Percentiles rank a stretch among this genome's conserved stretches.
Conservation (phyloP, 2,888 invertebrate genomes). For the Ormyrus thymus region DNA sequence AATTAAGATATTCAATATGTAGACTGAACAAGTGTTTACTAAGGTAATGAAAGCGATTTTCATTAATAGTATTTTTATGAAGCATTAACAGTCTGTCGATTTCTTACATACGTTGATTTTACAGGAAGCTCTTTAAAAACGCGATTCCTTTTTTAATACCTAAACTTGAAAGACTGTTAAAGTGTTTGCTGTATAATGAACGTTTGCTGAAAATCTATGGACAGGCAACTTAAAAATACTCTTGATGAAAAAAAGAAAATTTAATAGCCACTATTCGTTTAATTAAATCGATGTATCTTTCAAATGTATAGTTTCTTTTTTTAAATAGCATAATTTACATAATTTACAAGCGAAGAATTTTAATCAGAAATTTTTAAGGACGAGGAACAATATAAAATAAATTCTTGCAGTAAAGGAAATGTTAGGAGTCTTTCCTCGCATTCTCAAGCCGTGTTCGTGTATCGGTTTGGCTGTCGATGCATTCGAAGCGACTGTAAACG, state of each 20-base stretch:
- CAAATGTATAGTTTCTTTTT: slow-evolving; percentile 34
- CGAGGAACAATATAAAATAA: slow-evolving; percentile 20
- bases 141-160: slow-evolving; percentile 53
- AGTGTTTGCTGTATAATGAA: slow-evolving; percentile 45
- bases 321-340: slow-evolving; percentile 36
- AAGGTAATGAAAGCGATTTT: slow-evolving; percentile 39
- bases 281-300: slow-evolving; percentile 24
- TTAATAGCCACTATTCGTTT: slow-evolving; percentile 39
- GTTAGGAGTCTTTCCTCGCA: slow-evolving; percentile 50
- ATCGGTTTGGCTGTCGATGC: slow-evolving; percentile 52
- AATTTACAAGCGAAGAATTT: slow-evolving; percentile 42
- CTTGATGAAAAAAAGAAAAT: slow-evolving; percentile 18
- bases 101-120: slow-evolving; percentile 32
- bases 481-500: slow-evolving; percentile 44
- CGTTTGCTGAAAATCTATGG: slow-evolving; percentile 31
- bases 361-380: slow-evolving; percentile 26
- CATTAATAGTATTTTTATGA: slow-evolving; percentile 38
- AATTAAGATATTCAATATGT: slow-evolving; percentile 48
- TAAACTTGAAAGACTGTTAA: slow-evolving; percentile 53
- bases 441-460: slow-evolving; percentile 35
- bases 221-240: slow-evolving; percentile 38
- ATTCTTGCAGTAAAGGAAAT: slow-evolving; percentile 41
- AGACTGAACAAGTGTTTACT: slow-evolving; percentile 52
- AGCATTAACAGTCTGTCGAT: slow-evolving; percentile 22
- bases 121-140: slow-evolving; percentile 40